phyloP scores from a whole-genome alignment of 2,797 vertebrate genomes.

The Jordanella pulchra region DNA sequence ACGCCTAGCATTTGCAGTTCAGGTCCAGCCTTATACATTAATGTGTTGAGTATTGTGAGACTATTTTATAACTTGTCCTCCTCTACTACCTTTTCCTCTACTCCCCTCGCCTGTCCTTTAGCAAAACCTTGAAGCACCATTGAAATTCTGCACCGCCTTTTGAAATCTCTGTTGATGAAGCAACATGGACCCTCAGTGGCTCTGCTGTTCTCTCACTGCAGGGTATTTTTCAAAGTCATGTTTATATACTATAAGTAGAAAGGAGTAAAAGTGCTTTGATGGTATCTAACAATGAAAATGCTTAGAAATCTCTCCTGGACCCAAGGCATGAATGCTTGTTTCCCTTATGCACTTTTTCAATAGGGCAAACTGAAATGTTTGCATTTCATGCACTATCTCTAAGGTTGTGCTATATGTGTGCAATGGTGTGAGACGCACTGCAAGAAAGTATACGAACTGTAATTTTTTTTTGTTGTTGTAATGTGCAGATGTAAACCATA shows the following conservation, averaged over 20 bases:
- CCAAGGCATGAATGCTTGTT: conserved; percentile 50
- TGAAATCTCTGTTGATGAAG: conserved; percentile 83
- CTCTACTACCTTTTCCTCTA: conserved; percentile 23
- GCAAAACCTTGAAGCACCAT: conserved; percentile 79
- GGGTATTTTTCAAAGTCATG: conserved; percentile 82
- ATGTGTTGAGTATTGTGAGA: conserved; percentile 68
- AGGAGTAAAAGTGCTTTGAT: conserved; percentile 73
- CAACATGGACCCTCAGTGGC: conserved; percentile 73
- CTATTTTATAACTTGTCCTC: conserved; percentile 70
- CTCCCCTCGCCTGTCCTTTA: conserved; percentile 74
- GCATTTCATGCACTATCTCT: conserved; percentile 34
- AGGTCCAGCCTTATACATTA: conserved; percentile 69
- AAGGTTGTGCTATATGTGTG: conserved; percentile 47
- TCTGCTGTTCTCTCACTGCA: conserved; percentile 70
- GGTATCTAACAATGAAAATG: conserved; percentile 76
- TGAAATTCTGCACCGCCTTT: conserved; percentile 81
- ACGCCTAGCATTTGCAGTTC: conserved; percentile 43
- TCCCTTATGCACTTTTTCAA: conserved; percentile 46
- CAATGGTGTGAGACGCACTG: conserved; percentile 47
- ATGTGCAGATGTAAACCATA: not conserved
- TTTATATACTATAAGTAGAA: conserved; percentile 81
- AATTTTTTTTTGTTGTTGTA: conserved; percentile 24
- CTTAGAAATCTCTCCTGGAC: conserved; percentile 72
- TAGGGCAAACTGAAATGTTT: conserved; percentile 24
- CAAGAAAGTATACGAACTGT: conserved; percentile 34